Conservation (phyloP, 2,888 invertebrate species). For the Orchestes rusci region DNA sequence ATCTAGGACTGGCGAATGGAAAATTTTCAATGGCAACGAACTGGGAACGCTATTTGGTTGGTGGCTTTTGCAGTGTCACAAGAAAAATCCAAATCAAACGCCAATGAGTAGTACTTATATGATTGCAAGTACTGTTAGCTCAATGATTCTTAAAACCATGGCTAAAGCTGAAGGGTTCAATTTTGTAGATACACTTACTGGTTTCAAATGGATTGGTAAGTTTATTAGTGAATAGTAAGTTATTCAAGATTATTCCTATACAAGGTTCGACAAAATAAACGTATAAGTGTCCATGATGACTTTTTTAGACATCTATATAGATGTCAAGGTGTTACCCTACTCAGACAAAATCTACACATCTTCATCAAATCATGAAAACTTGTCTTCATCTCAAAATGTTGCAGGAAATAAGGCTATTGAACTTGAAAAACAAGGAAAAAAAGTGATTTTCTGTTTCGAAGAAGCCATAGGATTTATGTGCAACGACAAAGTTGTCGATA, state of each 20-base stretch:
- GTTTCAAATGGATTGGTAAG: constrained; percentile 98
- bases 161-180: constrained; percentile 70
- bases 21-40: constrained; percentile 92
- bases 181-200: constrained; percentile 86
- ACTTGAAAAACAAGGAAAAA: constrained; percentile 61
- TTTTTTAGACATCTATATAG: no score
- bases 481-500: constrained; percentile 80
- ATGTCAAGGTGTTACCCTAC: no score
- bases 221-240: not conserved
- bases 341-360: no score
- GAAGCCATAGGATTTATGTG: constrained; percentile 99
- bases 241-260: no score
- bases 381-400: no score
- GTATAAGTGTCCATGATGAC: no score
- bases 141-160: constrained; percentile 84
- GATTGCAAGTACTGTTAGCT: constrained; percentile 92
- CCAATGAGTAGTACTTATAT: constrained; percentile 64
- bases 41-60: constrained; percentile 88
- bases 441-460: constrained; percentile 90
- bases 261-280: no score
- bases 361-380: no score
- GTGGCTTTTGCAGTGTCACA: constrained; percentile 73
- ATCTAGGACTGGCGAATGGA: constrained; percentile 63
- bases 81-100: constrained; percentile 44
- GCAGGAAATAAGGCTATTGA: constrained; percentile 69